These are phyloP conservation scores for Lithobates sylvaticus DNA, from an alignment of 2,797 vertebrate genomes.

Conservation along the genomic window DNA sequence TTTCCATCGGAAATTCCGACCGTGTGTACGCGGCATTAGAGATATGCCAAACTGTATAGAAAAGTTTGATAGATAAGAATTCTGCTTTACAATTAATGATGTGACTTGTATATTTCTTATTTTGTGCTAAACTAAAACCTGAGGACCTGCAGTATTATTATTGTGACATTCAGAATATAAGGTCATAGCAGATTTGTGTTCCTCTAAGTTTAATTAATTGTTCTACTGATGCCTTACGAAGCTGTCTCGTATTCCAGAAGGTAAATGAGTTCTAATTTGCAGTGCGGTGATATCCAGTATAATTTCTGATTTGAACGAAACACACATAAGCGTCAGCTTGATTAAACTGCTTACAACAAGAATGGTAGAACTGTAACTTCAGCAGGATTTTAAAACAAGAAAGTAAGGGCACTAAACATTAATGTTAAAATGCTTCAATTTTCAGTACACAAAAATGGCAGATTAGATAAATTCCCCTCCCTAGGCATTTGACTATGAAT, in stretches of 20 bases:
- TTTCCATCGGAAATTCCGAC: too few species aligned
- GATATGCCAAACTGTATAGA: neutral
- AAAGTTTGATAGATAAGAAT: neutral
- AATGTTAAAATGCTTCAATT: slow-evolving; percentile 40
- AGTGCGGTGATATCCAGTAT: neutral
- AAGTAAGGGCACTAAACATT: slow-evolving; percentile 22
- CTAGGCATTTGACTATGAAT: slow-evolving; percentile 52
- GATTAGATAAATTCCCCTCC: slow-evolving; percentile 58
- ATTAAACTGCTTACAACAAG: slow-evolving; percentile 4
- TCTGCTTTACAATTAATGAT: neutral
- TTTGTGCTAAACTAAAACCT: neutral
- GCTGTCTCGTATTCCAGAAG: neutral
- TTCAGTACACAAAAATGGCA: slow-evolving; percentile 40
- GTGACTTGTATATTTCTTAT: neutral
- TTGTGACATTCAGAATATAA: slow-evolving; percentile 2
- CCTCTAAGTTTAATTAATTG: neutral
- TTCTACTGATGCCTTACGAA: neutral
- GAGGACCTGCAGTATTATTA: neutral
- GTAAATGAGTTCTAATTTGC: slow-evolving; percentile 12
- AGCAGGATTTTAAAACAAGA: slow-evolving; percentile 13
- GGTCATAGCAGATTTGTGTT: neutral
- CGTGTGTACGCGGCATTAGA: too few species aligned
- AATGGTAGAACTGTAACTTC: slow-evolving; percentile 10
- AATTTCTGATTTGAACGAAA: slow-evolving; percentile 5
- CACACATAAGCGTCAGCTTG: slow-evolving; percentile 18